A percentile compares a stretch with the other conserved stretches of the same genome.
These are phyloP conservation scores for Phocides pigmalion DNA, from an alignment of 1,140 invertebrate species.

Conservation along the genomic window DNA sequence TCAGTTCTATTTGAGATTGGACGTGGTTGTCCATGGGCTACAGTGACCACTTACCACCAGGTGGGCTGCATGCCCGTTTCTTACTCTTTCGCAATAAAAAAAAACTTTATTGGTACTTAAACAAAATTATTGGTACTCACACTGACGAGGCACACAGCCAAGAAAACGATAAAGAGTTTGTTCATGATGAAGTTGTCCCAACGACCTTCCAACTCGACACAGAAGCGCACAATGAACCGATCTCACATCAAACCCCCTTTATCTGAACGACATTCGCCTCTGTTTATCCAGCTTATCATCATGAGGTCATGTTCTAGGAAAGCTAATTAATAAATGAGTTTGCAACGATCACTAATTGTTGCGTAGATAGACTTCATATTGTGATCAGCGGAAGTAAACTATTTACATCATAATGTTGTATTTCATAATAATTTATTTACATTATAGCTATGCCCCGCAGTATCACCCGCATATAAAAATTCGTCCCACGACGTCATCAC, in stretches of 20 bases:
- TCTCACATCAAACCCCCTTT: constrained; percentile 23
- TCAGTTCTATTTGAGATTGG: too few species aligned
- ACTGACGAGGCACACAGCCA: constrained; percentile 56
- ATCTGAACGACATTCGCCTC: constrained; percentile 24
- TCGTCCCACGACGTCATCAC: too few species aligned
- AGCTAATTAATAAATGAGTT: constrained; percentile 51
- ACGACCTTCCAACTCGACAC: constrained; percentile 34
- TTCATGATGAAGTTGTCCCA: constrained; percentile 44
- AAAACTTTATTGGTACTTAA: neutral
- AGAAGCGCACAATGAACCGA: constrained; percentile 33
- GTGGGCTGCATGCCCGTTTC: too few species aligned
- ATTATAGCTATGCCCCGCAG: too few species aligned
- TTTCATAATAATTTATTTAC: too few species aligned
- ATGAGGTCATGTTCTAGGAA: constrained; percentile 44
- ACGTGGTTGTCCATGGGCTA: too few species aligned
- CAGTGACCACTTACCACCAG: too few species aligned
- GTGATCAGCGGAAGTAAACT: neutral
- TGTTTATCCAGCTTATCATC: constrained; percentile 46
- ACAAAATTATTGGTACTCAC: constrained; percentile 46
- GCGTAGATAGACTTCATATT: neutral
- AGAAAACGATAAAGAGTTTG: constrained; percentile 48
- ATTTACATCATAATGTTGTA: too few species aligned
- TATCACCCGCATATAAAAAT: too few species aligned
- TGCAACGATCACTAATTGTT: constrained; percentile 42
- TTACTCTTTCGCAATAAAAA: too few species aligned